A percentile compares a stretch with the other conserved stretches of the same genome.
Conservation (phyloP, 2,797 vertebrate genomes). For the Lutjanus campechanus region DNA sequence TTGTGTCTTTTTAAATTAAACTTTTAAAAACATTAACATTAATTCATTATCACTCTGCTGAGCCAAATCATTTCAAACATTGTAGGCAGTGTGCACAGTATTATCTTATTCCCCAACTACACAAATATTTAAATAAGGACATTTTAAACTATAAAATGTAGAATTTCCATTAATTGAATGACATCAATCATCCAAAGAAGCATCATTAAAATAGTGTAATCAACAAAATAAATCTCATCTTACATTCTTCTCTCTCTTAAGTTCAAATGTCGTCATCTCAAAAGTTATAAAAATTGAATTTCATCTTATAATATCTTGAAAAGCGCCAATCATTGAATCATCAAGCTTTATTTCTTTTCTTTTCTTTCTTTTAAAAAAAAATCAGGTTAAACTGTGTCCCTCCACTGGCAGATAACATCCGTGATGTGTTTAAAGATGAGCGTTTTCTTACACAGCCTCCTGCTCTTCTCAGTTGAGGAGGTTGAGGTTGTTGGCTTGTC, state of each 20-base stretch:
- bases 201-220: background rate
- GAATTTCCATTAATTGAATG: background rate
- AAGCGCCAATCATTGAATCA: background rate
- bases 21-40: background rate
- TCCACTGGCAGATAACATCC: background rate
- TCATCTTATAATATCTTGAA: background rate
- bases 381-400: background rate
- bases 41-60: background rate
- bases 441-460: conserved; percentile 28
- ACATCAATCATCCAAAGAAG: background rate
- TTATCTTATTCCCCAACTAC: background rate
- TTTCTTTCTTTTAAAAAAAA: background rate
- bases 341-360: no score
- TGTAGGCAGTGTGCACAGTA: background rate
- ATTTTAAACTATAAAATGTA: background rate
- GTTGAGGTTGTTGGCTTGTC: conserved; percentile 56
- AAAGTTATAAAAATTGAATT: background rate
- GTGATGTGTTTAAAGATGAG: conserved; percentile 5
- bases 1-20: background rate
- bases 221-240: background rate
- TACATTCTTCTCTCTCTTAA: background rate
- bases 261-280: background rate
- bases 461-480: conserved; percentile 17
- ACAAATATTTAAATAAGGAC: background rate
- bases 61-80: background rate